These are phyloP conservation scores for Drosophila insularis DNA, from an alignment of 1,140 invertebrate genomes.

Conservation along the genomic window DNA sequence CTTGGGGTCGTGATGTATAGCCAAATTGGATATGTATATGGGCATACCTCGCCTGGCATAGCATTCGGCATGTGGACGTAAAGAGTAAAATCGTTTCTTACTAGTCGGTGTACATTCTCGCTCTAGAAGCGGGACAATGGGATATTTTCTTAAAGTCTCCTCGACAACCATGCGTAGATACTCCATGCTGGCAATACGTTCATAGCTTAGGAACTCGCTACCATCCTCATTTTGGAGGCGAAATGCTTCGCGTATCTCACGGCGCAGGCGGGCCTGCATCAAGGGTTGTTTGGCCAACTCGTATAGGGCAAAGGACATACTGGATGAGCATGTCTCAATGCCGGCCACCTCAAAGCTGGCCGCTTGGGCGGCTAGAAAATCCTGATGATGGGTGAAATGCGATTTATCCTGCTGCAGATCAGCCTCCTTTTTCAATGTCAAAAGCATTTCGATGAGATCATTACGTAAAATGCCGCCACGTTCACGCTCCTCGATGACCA, in stretches of 20 bases:
- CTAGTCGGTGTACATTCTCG: conserved; percentile 77
- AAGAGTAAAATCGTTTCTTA: conserved; percentile 74
- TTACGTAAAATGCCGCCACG: conserved; percentile 71
- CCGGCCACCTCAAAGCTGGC: conserved; percentile 89
- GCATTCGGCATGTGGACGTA: conserved; percentile 72
- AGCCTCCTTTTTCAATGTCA: conserved; percentile 82
- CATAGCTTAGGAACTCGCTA: conserved; percentile 84
- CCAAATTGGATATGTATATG: conserved; percentile 72
- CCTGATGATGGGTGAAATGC: conserved; percentile 73
- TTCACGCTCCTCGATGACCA: conserved; percentile 81
- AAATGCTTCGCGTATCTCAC: conserved; percentile 85
- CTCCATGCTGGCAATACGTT: conserved; percentile 84
- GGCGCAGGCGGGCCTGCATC: conserved; percentile 86
- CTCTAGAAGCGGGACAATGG: conserved; percentile 69
- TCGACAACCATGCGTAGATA: conserved; percentile 85
- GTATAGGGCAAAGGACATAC: conserved; percentile 87
- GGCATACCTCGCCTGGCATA: conserved; percentile 74
- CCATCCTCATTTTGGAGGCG: conserved; percentile 44
- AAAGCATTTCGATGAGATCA: conserved; percentile 83
- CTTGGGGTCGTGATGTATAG: conserved; percentile 76
- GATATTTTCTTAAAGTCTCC: conserved; percentile 82
- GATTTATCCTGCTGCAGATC: conserved; percentile 72
- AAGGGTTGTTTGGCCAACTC: conserved; percentile 88
- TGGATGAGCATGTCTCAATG: conserved; percentile 89
- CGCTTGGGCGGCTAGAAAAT: conserved; percentile 86